phyloP scores from a whole-genome alignment of 1,140 invertebrate genomes.

The Apis cerana region DNA sequence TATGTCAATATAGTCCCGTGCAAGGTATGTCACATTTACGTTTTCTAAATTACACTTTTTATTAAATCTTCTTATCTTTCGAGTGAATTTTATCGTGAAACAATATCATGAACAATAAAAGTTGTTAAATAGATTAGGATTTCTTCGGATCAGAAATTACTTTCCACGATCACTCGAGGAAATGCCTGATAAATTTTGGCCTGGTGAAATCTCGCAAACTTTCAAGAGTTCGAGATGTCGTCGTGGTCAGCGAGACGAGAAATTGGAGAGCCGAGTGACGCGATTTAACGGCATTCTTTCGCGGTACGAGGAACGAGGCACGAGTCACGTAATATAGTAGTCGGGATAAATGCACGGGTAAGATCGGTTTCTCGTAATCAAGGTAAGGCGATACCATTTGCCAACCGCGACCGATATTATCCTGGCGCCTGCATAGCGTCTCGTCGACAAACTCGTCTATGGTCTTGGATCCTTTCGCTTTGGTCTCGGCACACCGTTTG shows the following conservation, averaged over 20 bases:
- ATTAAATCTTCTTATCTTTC: too few species aligned
- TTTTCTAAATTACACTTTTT: too few species aligned
- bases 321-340: slow-evolving; percentile 37
- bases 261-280: neutral
- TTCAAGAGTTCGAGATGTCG: too few species aligned
- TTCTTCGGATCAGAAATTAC: too few species aligned
- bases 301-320: neutral
- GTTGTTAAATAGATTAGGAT: too few species aligned
- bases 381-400: slow-evolving; percentile 30
- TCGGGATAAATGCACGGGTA: neutral
- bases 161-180: too few species aligned
- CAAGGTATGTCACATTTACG: too few species aligned
- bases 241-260: neutral
- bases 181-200: too few species aligned
- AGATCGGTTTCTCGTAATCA: slow-evolving; percentile 44
- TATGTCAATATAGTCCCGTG: too few species aligned
- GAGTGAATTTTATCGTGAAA: too few species aligned
- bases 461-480: neutral
- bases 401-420: slow-evolving; percentile 19
- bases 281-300: slow-evolving; percentile 15
- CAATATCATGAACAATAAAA: too few species aligned
- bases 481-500: neutral
- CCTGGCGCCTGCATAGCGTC: slow-evolving; percentile 40
- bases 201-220: too few species aligned
- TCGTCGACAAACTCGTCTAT: neutral